Evolutionary conservation across 2,113 vertebrate genomes (phyloP).

Genomic region (Sorex fumeus): DNA sequence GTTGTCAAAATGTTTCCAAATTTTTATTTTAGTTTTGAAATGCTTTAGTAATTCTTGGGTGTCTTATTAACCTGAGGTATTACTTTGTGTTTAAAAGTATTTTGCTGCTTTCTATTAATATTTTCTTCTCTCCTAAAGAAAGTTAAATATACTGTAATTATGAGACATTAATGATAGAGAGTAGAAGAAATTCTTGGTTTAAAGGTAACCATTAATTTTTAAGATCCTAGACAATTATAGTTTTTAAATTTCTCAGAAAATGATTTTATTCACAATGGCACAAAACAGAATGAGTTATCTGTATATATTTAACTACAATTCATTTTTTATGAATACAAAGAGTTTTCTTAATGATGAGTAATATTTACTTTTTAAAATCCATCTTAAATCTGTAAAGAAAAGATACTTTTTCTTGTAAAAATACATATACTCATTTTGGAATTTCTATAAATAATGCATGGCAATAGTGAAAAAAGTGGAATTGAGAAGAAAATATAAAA

Average conservation of each 20-base stretch:
- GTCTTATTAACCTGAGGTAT: conserved; percentile 7
- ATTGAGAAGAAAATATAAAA: conserved; percentile 37
- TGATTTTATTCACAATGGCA: conserved; percentile 31
- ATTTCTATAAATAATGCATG: conserved; percentile 53
- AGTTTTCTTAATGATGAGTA: background rate
- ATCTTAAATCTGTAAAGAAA: conserved; percentile 26
- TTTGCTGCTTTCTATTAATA: conserved; percentile 36
- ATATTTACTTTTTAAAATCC: conserved; percentile 32
- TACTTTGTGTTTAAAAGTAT: conserved; percentile 58
- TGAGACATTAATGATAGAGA: conserved; percentile 1
- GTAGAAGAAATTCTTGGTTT: conserved; percentile 19
- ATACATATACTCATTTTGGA: background rate
- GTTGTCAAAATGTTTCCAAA: conserved; percentile 51
- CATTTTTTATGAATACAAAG: conserved; percentile 39
- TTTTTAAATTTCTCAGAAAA: conserved; percentile 59
- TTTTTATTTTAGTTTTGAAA: conserved; percentile 22
- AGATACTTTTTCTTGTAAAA: background rate
- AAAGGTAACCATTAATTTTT: conserved; percentile 48
- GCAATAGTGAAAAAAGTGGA: background rate
- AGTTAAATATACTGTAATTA: conserved; percentile 25
- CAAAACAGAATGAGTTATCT: conserved; percentile 20
- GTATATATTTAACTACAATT: conserved; percentile 41
- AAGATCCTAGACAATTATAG: conserved; percentile 48
- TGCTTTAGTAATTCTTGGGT: background rate
- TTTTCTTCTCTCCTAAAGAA: background rate